phyloP scores from a whole-genome alignment of 2,113 vertebrate genomes.

The Percina caprodes region DNA sequence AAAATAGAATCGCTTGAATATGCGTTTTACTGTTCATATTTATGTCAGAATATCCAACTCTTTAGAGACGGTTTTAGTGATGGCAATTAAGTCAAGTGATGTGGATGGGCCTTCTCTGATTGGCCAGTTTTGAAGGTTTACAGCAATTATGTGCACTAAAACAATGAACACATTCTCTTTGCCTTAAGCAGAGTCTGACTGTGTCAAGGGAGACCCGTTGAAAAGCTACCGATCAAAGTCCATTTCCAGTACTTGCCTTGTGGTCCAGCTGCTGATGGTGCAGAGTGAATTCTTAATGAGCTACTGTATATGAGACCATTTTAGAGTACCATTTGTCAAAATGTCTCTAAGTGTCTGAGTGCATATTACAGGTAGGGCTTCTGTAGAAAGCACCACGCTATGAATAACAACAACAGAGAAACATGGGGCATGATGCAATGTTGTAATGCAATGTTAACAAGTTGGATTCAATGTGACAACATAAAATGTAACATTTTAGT shows the following conservation, averaged over 20 bases:
- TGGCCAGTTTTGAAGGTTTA: background rate
- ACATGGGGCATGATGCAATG: conserved; percentile 13
- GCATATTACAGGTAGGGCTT: conserved; percentile 18
- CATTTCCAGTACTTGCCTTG: conserved; percentile 38
- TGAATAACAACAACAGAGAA: conserved; percentile 28
- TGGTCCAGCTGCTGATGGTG: conserved; percentile 55
- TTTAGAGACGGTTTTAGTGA: background rate
- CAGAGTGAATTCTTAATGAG: conserved; percentile 66
- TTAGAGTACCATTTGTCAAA: conserved; percentile 32
- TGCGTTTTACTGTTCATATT: background rate
- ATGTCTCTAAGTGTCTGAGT: conserved; percentile 10
- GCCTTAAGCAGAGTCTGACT: conserved; percentile 11
- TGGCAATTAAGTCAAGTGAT: background rate
- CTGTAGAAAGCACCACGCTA: background rate
- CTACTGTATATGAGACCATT: conserved; percentile 12
- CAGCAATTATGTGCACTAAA: background rate
- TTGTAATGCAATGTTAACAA: conserved; percentile 2
- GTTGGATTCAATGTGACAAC: background rate
- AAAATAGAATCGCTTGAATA: background rate
- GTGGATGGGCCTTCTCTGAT: background rate
- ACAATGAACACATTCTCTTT: conserved; percentile 21
- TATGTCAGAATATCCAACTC: background rate
- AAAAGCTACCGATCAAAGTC: conserved; percentile 53
- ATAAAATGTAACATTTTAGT: background rate
- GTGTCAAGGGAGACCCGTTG: conserved; percentile 28